Evolutionary conservation across 2,113 vertebrate genomes (phyloP), one percentile per base, ranked within the genome.

Genomic region (Piaya cayana): DNA sequence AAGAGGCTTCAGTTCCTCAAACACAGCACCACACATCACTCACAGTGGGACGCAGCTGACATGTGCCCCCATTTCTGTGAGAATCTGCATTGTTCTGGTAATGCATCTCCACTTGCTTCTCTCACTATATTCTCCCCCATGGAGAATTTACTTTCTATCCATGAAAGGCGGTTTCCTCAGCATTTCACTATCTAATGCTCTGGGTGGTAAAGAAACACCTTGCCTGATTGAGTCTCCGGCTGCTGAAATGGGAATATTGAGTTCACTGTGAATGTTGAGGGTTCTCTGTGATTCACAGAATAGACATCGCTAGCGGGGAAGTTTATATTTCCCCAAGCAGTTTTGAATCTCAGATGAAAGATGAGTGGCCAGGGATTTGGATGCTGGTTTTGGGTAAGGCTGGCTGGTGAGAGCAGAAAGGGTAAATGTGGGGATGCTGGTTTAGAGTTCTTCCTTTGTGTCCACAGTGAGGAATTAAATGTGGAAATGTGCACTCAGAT

Each of bases 31-130:
- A 58, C 49, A 50, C 86, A 45, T 55, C 82, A 56, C n/a, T 55
- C 87, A 14, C 88, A 92, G 92, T 82, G 87, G 95, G 94, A 90
- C 65, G 71, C 81, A 52, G 67, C 56, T 95, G 89, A 92, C 92
- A 75, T 3, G 34, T 93, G 87, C 78, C 90, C 90, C 47, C 8
- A 16, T 91, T 84, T 85, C 83, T 82, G 21, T 45, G 56, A 93
- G 59, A 42, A 58, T 82, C 75, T 60, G 64, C 75, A 59, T 63
- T 89, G 83, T 91, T 91, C 93, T 78, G 87, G 79, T 93, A 49
- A 86, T 55, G 52, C 74, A 42, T 52, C 85, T 91, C 87, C 85
- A 63, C 87, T 91, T 45, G 3, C 74, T 87, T 71, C 74, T 65
- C 50, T 42, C 79, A 7, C 78, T 53, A 1, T 12, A 32, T 90